Base-by-base conservation (phyloP, 2,888 invertebrate species). In the Holacanthella duospinosa region DNA sequence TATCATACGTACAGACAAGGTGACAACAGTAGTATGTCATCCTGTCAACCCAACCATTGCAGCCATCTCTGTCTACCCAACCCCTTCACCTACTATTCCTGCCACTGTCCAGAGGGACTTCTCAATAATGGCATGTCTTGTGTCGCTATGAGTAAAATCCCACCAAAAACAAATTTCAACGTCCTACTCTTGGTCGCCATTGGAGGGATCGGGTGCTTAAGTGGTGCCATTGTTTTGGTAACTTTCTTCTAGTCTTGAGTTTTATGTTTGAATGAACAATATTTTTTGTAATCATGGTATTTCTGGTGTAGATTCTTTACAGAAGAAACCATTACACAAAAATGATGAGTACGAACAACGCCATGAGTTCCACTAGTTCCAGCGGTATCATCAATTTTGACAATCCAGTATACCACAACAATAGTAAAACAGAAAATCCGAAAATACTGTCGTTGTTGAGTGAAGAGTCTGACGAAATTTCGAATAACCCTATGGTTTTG, bases 361-460 rank as follows among this genome's bases (percentile, higher is more conserved):
- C 48, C 4, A 48, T 48, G 48, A 48, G 48, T 21, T 9, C 48
- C n/a, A n/a, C 21, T 4, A 48, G 48, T 21, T 48, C 48, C 12
- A 48, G 48, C 48, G 12, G 19, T 29, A 55, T 26, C 16, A 93
- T 97, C 88, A 96, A 96, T 81, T 97, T 99, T 79, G 96, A 96
- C 81, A 97, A 97, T 80, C 97, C 96, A 54, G 94, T 97, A 62
- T 97, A 97, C 79, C 86, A 95, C 75, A n/a, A n/a, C n/a, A 94
- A 95, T 82, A 96, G 95, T 25, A 72, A 70, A 43, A 94, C 93
- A 19, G 92, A 93, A 79, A 92, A 93, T 80, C 69, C 48, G 4
- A 48, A 48, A 48, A 48, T 48, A n/a, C 48, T 48, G 19, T 48
- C 48, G 4, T 21, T 48, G 4, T 21, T 48, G 21, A 48, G 19